These are phyloP conservation scores for Ctenochaetus hawaiiensis DNA, from an alignment of 2,797 vertebrate genomes.

Conservation along the genomic window DNA sequence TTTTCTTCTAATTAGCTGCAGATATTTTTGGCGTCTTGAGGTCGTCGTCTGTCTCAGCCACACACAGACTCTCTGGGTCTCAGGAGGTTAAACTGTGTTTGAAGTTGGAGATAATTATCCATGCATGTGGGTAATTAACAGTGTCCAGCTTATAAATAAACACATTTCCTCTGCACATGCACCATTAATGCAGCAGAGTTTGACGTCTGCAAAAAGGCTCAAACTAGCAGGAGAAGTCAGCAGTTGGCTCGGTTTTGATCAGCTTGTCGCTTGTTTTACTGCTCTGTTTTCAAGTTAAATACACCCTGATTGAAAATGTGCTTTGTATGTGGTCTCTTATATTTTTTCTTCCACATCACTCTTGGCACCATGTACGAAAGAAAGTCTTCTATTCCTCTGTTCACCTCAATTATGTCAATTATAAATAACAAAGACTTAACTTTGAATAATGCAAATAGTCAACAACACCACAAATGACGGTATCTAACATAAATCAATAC, in stretches of 20 bases:
- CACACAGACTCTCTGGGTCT: conserved; percentile 59
- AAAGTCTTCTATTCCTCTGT: no score
- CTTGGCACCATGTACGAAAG: no score
- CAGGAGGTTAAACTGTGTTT: conserved; percentile 77
- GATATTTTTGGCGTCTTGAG: conserved; percentile 58
- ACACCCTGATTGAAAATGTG: no score
- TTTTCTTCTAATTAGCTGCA: conserved; percentile 76
- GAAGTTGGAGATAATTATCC: conserved; percentile 85
- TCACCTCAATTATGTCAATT: no score
- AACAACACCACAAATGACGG: no score
- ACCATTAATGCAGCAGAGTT: conserved; percentile 23
- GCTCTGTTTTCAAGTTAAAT: no score
- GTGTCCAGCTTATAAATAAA: conserved; percentile 78
- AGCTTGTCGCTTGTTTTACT: no score
- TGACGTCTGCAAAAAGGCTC: neutral
- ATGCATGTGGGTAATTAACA: conserved; percentile 69
- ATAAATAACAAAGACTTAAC: no score
- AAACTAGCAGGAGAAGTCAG: neutral
- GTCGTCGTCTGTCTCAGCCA: conserved; percentile 64
- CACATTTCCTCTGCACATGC: conserved; percentile 44
- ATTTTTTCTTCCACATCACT: no score
- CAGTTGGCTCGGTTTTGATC: neutral
- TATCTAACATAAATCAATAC: no score
- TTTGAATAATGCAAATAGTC: no score
- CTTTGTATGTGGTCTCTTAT: no score